These are phyloP conservation scores for Tamandua tetradactyla DNA, from an alignment of 2,797 vertebrate genomes.

Conservation along the genomic window DNA sequence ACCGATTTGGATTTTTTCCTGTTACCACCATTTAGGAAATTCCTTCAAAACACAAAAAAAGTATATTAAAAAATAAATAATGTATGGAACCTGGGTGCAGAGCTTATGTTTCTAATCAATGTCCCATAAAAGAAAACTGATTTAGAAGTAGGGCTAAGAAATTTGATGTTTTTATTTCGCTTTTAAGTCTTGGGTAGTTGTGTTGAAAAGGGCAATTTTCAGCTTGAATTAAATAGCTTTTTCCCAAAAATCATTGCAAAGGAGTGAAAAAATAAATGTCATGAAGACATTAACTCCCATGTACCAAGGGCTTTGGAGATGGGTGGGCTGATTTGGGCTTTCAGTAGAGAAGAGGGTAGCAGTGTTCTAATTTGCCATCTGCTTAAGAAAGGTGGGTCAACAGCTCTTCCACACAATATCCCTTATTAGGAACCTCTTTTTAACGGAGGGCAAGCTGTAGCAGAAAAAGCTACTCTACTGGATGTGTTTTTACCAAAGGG, in stretches of 20 bases:
- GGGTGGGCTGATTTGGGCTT: neutral
- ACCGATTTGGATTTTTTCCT: neutral
- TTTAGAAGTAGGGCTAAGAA: neutral
- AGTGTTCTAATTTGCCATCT: neutral
- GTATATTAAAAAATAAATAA: constrained; percentile 22
- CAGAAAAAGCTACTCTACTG: neutral
- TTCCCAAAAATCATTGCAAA: neutral
- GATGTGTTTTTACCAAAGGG: constrained; percentile 1
- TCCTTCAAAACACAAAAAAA: constrained; percentile 29
- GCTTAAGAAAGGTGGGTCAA: neutral
- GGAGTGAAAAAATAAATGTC: neutral
- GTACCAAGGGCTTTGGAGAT: neutral
- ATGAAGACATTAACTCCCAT: neutral
- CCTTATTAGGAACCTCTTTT: neutral
- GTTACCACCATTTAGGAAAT: constrained; percentile 53
- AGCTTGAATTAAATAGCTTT: neutral
- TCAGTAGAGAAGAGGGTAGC: neutral
- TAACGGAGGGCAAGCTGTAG: neutral
- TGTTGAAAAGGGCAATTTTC: constrained; percentile 28
- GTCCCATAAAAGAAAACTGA: neutral
- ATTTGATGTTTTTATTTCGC: neutral
- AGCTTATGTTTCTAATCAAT: constrained; percentile 11
- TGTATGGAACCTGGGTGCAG: neutral
- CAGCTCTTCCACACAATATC: neutral
- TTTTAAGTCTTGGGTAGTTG: constrained; percentile 34